Conservation (phyloP, 1,140 invertebrate genomes). For the Pteromalus puparum region DNA sequence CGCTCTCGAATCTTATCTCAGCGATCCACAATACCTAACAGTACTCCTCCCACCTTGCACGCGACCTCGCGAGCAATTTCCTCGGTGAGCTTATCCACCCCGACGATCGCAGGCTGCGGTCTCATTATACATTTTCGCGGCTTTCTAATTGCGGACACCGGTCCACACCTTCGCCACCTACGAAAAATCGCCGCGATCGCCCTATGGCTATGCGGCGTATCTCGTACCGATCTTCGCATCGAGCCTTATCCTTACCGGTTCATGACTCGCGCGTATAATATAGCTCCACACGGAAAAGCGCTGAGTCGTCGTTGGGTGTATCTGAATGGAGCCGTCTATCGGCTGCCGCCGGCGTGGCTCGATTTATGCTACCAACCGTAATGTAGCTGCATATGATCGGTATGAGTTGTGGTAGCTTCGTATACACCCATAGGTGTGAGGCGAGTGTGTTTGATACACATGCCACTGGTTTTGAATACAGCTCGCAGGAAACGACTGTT, state of each 20-base stretch:
- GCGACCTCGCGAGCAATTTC: neutral
- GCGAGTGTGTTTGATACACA: neutral
- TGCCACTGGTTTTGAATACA: neutral
- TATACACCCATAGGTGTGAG: neutral
- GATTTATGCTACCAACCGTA: conserved; percentile 17
- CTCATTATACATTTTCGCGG: conserved; percentile 14
- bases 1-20: neutral
- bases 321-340: neutral
- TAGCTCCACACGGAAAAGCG: conserved; percentile 9
- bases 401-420: neutral
- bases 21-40: neutral
- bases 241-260: neutral
- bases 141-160: conserved; percentile 31
- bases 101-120: neutral
- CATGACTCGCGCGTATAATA: neutral
- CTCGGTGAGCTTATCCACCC: neutral
- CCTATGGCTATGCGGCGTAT: neutral
- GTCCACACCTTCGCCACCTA: conserved; percentile 9
- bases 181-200: neutral
- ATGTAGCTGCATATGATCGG: conserved; percentile 1
- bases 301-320: conserved; percentile 13
- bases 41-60: conserved; percentile 21
- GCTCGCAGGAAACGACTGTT: no score
- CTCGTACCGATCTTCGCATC: neutral
- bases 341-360: neutral